Evolutionary conservation across 2,797 vertebrate species (phyloP), one percentile per base, ranked within the genome.

Genomic region (Poliocrania exsul): DNA sequence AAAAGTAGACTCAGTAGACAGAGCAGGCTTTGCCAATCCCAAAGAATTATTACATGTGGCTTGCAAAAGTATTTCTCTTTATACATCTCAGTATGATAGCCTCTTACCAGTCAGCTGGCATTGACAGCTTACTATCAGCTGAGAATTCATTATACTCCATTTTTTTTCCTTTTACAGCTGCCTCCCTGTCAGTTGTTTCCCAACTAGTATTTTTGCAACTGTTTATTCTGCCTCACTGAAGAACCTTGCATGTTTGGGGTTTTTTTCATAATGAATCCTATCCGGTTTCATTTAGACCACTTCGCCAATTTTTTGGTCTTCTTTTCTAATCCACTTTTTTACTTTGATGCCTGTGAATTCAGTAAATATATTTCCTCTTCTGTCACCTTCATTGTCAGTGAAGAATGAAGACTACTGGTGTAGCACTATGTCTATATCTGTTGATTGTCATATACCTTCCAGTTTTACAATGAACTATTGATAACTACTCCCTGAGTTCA

Each of bases 21-120:
- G 13, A 51, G 37, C 51, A 75, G 21, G 10, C 15, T 80, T 94
- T 91, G 16, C 46, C 35, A 71, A 31, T 57, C 29, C 49, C 58
- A 60, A 89, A 53, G 8, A 65, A 56, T 75, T 92, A 73, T 77
- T 89, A 19, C 46, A 50, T 24, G 64, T 82, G 61, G 11, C 37
- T 82, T 82, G 31, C 33, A 95, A 89, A 82, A 56, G 5, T 66
- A 72, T 56, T 95, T 88, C 47, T 75, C 38, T 88, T 90, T 62
- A 6, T 70, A 20, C 4, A 14, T 54, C 69, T 85, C 78, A 49
- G 28, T 82, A 49, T 73, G 56, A 40, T 66, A 69, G 9, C 21
- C 26, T 85, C 79, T 93, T 86, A 40, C 46, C 37, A 77, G 53
- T 89, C 53, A 71, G 26, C 31, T 87, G 66, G 18, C 49, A 54